Percentiles rank a stretch among this genome's conserved stretches.
phyloP scores from a whole-genome alignment of 2,797 vertebrate species.

The Oreochromis mossambicus region DNA sequence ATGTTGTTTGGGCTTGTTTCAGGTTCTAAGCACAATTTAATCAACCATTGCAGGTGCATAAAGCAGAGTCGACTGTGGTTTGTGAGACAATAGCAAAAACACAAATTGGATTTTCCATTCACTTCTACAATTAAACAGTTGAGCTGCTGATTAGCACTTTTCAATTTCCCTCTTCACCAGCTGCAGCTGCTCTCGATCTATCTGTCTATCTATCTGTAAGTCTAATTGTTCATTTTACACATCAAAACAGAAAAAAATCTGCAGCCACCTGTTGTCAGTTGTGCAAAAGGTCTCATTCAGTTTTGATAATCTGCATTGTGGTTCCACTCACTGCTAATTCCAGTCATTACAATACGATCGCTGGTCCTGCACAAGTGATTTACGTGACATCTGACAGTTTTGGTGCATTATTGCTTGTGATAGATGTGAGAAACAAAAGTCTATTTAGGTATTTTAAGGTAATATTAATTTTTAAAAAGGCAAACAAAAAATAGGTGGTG shows the following conservation, averaged over 20 bases:
- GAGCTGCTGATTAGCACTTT: slow-evolving; percentile 55
- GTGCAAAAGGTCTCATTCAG: background rate
- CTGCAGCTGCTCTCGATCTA: slow-evolving; percentile 13
- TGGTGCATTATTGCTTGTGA: background rate
- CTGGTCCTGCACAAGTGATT: background rate
- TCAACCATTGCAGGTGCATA: slow-evolving; percentile 57
- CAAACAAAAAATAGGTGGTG: background rate
- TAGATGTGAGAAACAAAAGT: slow-evolving; percentile 17
- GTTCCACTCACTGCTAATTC: slow-evolving; percentile 6
- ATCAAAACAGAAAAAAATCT: background rate
- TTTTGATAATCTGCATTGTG: slow-evolving; percentile 1
- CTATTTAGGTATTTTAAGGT: background rate
- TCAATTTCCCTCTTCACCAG: slow-evolving; percentile 15
- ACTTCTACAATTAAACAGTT: slow-evolving; percentile 52
- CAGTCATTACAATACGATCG: slow-evolving; percentile 12
- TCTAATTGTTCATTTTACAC: background rate
- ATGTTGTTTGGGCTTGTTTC: slow-evolving; percentile 39
- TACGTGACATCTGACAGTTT: background rate
- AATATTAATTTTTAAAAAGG: background rate
- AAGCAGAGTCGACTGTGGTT: slow-evolving; percentile 24
- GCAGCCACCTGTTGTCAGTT: slow-evolving; percentile 12
- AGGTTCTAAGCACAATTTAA: slow-evolving; percentile 50
- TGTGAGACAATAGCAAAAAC: slow-evolving; percentile 43
- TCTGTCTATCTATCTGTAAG: background rate
- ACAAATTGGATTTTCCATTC: slow-evolving; percentile 59